Conservation (phyloP, 2,113 vertebrate species). For the Trichechus manatus region DNA sequence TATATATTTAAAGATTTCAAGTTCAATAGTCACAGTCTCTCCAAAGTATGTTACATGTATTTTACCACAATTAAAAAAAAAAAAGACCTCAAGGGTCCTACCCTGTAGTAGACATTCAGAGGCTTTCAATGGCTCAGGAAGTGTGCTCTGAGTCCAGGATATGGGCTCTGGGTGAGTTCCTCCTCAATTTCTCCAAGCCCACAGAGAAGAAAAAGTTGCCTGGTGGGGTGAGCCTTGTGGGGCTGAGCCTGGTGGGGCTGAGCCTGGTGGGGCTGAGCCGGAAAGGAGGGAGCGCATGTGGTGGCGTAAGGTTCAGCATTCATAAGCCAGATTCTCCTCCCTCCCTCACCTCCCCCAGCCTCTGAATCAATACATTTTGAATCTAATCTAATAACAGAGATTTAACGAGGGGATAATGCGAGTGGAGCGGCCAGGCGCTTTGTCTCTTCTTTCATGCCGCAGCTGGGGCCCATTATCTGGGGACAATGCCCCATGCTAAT, state of each 20-base stretch:
- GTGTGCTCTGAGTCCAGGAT: not conserved
- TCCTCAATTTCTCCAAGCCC: not conserved
- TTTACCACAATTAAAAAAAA: not conserved
- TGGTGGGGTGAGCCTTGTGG: no score
- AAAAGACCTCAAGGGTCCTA: not conserved
- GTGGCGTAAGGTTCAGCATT: conserved; percentile 56
- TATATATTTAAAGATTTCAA: not conserved
- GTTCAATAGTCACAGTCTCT: not conserved
- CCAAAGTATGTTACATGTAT: not conserved
- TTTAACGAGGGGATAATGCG: conserved; percentile 91
- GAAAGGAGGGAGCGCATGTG: not conserved
- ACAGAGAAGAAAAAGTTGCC: not conserved
- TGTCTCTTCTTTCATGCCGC: conserved; percentile 80
- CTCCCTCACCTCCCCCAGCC: conserved; percentile 60
- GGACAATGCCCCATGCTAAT: conserved; percentile 85
- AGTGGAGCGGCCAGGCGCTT: conserved; percentile 87
- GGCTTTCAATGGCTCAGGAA: not conserved
- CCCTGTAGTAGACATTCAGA: not conserved
- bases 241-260: no score
- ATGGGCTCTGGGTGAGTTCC: not conserved
- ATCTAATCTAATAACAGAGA: conserved; percentile 92
- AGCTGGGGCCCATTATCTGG: conserved; percentile 84
- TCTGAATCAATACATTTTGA: conserved; percentile 89
- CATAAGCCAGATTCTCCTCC: conserved; percentile 77
- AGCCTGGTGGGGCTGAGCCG: not conserved